Evolutionary conservation across 1,140 invertebrate genomes (phyloP), one percentile per base, ranked within the genome.

Genomic region (Caenorhabditis inopinata): DNA sequence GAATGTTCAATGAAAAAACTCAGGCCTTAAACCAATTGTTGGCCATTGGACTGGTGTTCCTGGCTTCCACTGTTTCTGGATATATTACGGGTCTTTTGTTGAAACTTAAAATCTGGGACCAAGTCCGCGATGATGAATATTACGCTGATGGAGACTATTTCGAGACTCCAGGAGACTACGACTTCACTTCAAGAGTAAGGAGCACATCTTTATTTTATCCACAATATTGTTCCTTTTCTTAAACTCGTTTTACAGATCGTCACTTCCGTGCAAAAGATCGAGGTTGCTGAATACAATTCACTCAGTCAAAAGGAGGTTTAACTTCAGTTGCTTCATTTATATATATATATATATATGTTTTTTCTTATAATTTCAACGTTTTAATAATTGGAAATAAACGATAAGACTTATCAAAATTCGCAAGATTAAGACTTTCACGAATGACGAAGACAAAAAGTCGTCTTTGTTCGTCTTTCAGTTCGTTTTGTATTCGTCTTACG

Each of bases 21-120:
- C 86, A 87, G 75, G 86, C 86, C 21, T 16, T 85, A 2, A 84
- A 79, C 53, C 86, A 87, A 79, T 78, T 87, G 16, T 68, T 78
- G 45, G 86, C 83, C 2, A 58, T 88, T 25, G 83, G 78, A 35
- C 47, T 85, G 11, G 85, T 85, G 5, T 48, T 87, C 62, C 68
- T 81, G 5, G 58, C 83, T 2, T 79, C 87, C 25, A 16, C 76
- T 12, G 42, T 88, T 51, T 74, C 78, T 78, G 89, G 89, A 6
- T 87, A 87, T 18, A 85, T 91, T 18, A 88, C 84, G 7, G 88
- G 86, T n/a, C 35, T 88, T 0, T 76, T 88, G 18, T 47, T 88
- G 6, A 82, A 82, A 35, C 47, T 88, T 18, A 82, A 82, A 48
- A 73, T 88, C 62, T 84, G 83, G 82, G 83, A 80, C 46, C 87